These are phyloP conservation scores for Pygoscelis adeliae DNA, from an alignment of 2,113 vertebrate species.

Conservation along the genomic window DNA sequence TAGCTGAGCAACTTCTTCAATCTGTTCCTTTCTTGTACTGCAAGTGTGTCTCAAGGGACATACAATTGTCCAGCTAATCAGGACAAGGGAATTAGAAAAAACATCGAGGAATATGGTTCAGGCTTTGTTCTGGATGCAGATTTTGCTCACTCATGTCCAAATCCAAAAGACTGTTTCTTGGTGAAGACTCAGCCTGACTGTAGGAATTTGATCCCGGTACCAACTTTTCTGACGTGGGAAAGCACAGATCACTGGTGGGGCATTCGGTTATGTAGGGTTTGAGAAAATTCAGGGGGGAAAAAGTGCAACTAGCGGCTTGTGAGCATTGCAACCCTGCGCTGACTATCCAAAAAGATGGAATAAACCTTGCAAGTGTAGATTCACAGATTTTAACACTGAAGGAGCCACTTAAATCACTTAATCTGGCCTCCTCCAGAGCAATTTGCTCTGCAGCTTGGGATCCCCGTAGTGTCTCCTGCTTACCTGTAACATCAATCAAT, in stretches of 20 bases:
- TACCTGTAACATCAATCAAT: neutral
- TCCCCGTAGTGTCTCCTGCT: neutral
- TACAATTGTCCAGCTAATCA: neutral
- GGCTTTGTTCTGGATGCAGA: neutral
- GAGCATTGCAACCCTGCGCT: neutral
- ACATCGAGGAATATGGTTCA: neutral
- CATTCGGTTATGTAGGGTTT: neutral
- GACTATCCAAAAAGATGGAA: neutral
- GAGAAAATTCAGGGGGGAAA: neutral
- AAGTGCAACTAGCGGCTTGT: neutral
- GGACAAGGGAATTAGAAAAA: neutral
- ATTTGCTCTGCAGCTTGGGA: neutral
- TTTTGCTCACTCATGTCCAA: rapidly evolving
- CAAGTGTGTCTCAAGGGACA: neutral
- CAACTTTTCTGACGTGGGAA: neutral
- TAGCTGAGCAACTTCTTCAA: neutral
- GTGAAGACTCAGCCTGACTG: neutral
- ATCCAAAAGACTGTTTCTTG: neutral
- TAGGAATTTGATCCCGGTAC: neutral
- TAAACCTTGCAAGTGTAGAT: neutral
- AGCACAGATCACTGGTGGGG: too few relatives aligned
- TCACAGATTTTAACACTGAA: neutral
- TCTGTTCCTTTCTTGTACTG: neutral
- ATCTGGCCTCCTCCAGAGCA: neutral
- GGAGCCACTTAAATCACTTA: neutral